A percentile compares a stretch with the other conserved stretches of the same genome.
phyloP scores from a whole-genome alignment of 30 jellyfish, hydroid and myxozoan genomes.

The Sanderia malayensis region DNA sequence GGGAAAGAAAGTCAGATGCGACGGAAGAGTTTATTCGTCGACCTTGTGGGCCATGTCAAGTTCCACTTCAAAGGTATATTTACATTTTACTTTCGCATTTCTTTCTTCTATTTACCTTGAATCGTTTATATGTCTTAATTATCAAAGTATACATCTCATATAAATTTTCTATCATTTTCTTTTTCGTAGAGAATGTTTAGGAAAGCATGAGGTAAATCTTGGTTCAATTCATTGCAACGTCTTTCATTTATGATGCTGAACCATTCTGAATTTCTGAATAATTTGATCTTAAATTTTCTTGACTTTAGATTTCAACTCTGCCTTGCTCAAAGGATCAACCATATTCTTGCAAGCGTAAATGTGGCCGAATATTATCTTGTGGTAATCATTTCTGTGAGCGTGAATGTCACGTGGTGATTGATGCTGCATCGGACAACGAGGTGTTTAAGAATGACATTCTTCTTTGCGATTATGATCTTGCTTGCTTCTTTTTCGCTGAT shows the following conservation, averaged over 20 bases:
- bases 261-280: neutral
- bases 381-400: constrained; percentile 78
- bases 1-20: constrained; percentile 31
- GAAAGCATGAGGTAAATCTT: constrained; percentile 75
- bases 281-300: neutral
- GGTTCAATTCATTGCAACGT: neutral
- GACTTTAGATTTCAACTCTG: constrained; percentile 42
- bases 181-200: constrained; percentile 78
- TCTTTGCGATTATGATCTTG: neutral
- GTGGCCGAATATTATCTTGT: constrained; percentile 75
- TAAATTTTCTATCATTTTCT: neutral
- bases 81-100: too few species aligned
- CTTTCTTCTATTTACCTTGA: neutral
- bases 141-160: too few species aligned
- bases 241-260: neutral
- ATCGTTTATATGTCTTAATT: neutral
- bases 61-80: constrained; percentile 56
- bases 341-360: constrained; percentile 67
- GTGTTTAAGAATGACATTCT: neutral
- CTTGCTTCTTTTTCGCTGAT: neutral
- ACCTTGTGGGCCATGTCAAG: constrained; percentile 77
- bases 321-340: constrained; percentile 76
- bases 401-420: constrained; percentile 80
- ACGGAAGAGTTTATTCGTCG: constrained; percentile 21
- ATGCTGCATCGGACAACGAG: constrained; percentile 43